These are phyloP conservation scores for Nasonia oneida DNA, from an alignment of 2,888 invertebrate species.

Conservation along the genomic window DNA sequence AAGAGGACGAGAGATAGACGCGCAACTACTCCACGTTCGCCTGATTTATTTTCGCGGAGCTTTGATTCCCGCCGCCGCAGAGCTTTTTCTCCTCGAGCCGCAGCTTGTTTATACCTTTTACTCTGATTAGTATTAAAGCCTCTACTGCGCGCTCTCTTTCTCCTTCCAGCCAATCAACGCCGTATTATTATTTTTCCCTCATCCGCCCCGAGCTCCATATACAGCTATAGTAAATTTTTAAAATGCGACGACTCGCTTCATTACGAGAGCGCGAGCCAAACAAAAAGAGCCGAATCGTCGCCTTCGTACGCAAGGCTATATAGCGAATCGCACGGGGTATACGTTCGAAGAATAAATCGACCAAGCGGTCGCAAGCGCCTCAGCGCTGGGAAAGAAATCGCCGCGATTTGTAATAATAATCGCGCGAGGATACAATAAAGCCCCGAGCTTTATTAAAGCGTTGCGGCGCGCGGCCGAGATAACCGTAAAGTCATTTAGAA, in stretches of 20 bases:
- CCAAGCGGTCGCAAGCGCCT: neutral
- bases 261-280: neutral
- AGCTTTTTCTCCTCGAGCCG: neutral
- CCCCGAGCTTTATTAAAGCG: conserved; percentile 49
- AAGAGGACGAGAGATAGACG: neutral
- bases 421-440: conserved; percentile 51
- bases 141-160: neutral
- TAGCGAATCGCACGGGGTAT: neutral
- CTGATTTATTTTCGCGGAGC: conserved; percentile 7
- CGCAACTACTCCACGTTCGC: neutral
- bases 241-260: neutral
- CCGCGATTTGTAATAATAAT: conserved; percentile 59
- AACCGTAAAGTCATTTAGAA: conserved; percentile 57
- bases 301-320: neutral
- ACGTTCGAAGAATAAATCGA: conserved; percentile 26
- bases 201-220: neutral
- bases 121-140: neutral
- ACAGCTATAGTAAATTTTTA: neutral
- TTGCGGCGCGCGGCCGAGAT: conserved; percentile 32
- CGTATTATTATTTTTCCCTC: neutral
- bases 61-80: neutral
- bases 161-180: neutral
- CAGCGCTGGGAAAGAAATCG: conserved; percentile 28
- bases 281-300: neutral
- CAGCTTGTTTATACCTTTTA: neutral